phyloP scores from a whole-genome alignment of 2,113 vertebrate species.

The Halichoerus grypus region DNA sequence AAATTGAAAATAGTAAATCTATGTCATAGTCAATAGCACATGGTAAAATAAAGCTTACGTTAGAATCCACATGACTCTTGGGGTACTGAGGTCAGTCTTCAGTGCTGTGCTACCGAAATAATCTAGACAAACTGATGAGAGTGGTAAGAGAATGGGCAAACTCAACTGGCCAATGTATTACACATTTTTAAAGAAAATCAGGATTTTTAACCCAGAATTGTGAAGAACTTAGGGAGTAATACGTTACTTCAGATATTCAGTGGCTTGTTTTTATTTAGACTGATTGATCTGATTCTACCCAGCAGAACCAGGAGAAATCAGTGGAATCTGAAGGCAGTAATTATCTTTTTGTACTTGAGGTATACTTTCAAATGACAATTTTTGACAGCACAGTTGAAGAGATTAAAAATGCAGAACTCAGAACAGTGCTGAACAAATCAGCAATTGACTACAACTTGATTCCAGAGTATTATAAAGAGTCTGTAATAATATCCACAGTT shows the following conservation, averaged over 20 bases:
- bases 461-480: not conserved
- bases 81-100: not conserved
- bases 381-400: not conserved
- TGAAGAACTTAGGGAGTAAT: slow-evolving; percentile 4
- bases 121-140: not conserved
- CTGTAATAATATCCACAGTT: not conserved
- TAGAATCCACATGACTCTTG: not conserved
- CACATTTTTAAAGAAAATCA: not conserved
- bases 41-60: not conserved
- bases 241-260: not conserved
- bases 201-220: not conserved
- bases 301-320: not conserved
- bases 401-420: not conserved
- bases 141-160: not conserved
- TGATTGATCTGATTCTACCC: not conserved
- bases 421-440: not conserved
- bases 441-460: not conserved
- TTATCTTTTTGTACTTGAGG: slow-evolving; percentile 28
- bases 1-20: slow-evolving; percentile 16
- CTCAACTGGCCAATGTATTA: not conserved
- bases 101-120: not conserved
- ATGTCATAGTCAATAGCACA: not conserved
- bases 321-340: not conserved
- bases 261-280: not conserved
- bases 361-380: not conserved